Evolutionary conservation across 2,797 vertebrate species (phyloP).

Genomic region (Novumbra hubbsi): DNA sequence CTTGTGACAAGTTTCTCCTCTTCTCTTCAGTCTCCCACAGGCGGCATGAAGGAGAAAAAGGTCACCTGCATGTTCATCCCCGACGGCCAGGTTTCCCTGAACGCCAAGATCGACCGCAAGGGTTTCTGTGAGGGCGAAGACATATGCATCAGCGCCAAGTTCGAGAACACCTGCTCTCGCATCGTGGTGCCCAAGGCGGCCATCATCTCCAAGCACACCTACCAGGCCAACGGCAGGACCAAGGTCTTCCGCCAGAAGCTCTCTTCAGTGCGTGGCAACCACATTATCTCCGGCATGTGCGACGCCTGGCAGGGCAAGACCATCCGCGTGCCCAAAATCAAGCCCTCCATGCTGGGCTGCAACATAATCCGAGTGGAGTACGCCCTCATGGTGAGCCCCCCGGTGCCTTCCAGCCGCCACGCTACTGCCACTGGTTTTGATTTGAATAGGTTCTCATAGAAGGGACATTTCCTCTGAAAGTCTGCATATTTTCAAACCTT

Average conservation of each 20-base stretch:
- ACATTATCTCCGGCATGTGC: conserved; percentile 92
- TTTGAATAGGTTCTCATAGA: not conserved
- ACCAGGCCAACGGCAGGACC: conserved; percentile 89
- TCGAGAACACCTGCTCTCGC: conserved; percentile 96
- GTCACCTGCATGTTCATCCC: conserved; percentile 97
- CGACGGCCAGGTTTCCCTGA: conserved; percentile 87
- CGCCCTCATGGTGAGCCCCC: conserved; percentile 83
- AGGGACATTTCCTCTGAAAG: not conserved
- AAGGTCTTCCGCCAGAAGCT: conserved; percentile 88
- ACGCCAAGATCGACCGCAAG: conserved; percentile 88
- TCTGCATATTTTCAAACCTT: not conserved
- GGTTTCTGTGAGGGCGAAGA: conserved; percentile 97
- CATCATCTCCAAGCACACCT: conserved; percentile 90
- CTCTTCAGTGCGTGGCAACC: conserved; percentile 89
- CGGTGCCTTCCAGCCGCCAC: not conserved
- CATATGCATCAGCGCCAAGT: conserved; percentile 92
- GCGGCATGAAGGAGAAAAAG: conserved; percentile 92
- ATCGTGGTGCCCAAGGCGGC: conserved; percentile 96
- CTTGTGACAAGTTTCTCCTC: not conserved
- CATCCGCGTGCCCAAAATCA: conserved; percentile 89
- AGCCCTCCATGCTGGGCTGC: conserved; percentile 89
- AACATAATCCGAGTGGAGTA: conserved; percentile 93
- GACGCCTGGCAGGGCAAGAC: conserved; percentile 93
- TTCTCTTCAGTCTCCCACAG: conserved; percentile 79
- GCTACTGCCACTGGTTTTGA: not conserved